These are phyloP conservation scores for Drosophila kanekoi DNA, from an alignment of 2,888 invertebrate species.

Conservation along the genomic window DNA sequence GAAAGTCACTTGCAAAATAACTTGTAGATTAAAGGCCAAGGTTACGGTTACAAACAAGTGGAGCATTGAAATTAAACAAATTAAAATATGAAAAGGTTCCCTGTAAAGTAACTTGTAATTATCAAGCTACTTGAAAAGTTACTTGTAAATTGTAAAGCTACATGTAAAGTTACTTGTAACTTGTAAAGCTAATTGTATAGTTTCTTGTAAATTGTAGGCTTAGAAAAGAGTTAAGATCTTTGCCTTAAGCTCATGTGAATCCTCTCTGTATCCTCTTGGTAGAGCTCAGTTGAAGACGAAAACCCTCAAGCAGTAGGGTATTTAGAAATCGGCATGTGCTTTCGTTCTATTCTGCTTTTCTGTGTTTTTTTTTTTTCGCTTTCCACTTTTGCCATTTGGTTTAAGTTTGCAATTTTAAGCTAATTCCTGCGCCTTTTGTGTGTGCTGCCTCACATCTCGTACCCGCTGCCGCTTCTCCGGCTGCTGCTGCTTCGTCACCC, in stretches of 20 bases:
- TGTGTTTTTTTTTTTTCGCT: constrained; percentile 3
- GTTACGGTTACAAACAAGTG: too few species aligned
- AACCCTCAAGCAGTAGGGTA: not conserved
- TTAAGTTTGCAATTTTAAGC: constrained; percentile 76
- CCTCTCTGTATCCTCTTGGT: not conserved
- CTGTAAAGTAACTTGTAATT: too few species aligned
- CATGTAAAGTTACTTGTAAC: not conserved
- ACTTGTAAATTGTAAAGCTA: not conserved
- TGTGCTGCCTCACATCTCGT: not conserved
- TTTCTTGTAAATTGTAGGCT: not conserved
- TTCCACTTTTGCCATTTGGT: constrained; percentile 39
- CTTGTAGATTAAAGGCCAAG: too few species aligned
- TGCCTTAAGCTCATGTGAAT: not conserved
- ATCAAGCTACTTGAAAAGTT: too few species aligned
- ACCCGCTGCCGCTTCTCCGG: too few species aligned
- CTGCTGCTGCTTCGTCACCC: not conserved
- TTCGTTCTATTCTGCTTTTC: constrained; percentile 1
- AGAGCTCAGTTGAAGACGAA: not conserved
- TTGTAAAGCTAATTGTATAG: not conserved
- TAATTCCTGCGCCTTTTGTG: constrained; percentile 67
- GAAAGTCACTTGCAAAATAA: too few species aligned
- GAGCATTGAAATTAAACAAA: too few species aligned
- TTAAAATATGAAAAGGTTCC: too few species aligned
- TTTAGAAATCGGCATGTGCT: not conserved
- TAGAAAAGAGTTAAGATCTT: not conserved